phyloP scores from a whole-genome alignment of 2,113 vertebrate genomes.

The Colius striatus region DNA sequence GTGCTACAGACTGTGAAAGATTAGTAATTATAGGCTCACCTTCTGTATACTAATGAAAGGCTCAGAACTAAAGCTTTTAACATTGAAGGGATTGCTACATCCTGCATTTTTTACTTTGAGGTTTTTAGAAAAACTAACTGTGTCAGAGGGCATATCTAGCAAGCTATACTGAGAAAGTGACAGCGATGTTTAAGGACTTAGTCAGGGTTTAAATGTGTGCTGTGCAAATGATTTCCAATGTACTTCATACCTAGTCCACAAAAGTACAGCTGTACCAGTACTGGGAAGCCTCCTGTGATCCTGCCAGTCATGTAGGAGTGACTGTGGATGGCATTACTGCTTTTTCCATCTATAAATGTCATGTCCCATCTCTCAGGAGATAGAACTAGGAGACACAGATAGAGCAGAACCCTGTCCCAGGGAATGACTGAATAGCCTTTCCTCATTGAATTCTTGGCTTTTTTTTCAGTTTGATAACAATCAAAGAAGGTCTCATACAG shows the following conservation, averaged over 20 bases:
- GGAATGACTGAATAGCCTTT: not conserved
- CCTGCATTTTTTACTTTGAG: constrained; percentile 38
- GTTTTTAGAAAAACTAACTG: constrained; percentile 10
- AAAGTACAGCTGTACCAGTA: not conserved
- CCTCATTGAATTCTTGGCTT: not conserved
- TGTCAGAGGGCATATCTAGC: constrained; percentile 43
- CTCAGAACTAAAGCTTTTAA: constrained; percentile 50
- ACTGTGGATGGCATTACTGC: accelerated
- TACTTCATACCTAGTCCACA: accelerated
- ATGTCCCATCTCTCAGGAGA: not conserved
- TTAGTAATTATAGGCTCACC: constrained; percentile 65
- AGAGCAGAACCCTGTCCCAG: not conserved
- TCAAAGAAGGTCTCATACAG: not conserved
- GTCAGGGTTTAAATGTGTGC: not conserved
- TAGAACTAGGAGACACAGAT: not conserved
- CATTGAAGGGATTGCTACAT: constrained; percentile 23
- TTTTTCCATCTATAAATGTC: not conserved
- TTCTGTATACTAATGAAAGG: constrained; percentile 68
- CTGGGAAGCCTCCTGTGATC: not conserved
- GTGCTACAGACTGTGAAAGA: constrained; percentile 64
- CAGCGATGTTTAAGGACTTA: not conserved
- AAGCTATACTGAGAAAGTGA: not conserved
- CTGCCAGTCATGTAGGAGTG: accelerated
- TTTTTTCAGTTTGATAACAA: not conserved
- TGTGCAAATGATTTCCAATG: not conserved